A percentile compares a stretch with the other conserved stretches of the same genome.
phyloP scores from a whole-genome alignment of 64 coral and sea anemone genomes.

The Pachyseris speciosa region DNA sequence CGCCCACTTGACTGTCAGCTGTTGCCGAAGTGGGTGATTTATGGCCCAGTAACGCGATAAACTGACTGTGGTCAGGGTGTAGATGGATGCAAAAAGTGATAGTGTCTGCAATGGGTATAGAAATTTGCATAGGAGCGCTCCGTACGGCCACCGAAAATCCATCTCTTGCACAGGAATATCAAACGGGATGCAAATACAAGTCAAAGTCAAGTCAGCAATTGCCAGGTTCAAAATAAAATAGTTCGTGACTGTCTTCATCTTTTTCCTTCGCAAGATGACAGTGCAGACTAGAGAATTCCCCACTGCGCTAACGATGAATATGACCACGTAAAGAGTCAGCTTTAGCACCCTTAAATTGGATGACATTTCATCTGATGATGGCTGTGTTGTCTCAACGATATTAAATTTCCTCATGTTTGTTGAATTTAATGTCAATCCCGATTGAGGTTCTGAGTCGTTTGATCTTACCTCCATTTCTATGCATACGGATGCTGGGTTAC shows the following conservation, averaged over 20 bases:
- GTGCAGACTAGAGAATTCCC: conserved; percentile 76
- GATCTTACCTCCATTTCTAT: not conserved
- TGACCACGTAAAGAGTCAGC: conserved; percentile 49
- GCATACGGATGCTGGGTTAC: not conserved
- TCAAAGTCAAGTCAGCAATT: conserved; percentile 70
- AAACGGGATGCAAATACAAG: conserved; percentile 80
- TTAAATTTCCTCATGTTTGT: not conserved
- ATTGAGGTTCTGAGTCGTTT: not conserved
- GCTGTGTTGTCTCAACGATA: not conserved
- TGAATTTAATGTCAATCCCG: not conserved
- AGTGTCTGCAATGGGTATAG: conserved; percentile 70
- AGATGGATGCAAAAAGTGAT: conserved; percentile 70
- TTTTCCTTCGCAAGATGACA: conserved; percentile 72
- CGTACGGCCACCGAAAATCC: conserved; percentile 72
- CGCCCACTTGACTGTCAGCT: conserved; percentile 30
- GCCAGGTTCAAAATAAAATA: conserved; percentile 86
- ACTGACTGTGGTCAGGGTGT: conserved; percentile 76
- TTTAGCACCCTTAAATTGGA: not conserved
- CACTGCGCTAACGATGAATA: conserved; percentile 67
- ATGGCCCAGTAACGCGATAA: conserved; percentile 83
- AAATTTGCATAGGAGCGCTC: conserved; percentile 65
- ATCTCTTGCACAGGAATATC: conserved; percentile 75
- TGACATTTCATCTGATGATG: not conserved
- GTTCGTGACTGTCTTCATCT: conserved; percentile 89
- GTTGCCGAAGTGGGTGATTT: conserved; percentile 54